Conservation (phyloP, 64 coral and sea anemone genomes). For the Catalaphyllia jardinei region DNA sequence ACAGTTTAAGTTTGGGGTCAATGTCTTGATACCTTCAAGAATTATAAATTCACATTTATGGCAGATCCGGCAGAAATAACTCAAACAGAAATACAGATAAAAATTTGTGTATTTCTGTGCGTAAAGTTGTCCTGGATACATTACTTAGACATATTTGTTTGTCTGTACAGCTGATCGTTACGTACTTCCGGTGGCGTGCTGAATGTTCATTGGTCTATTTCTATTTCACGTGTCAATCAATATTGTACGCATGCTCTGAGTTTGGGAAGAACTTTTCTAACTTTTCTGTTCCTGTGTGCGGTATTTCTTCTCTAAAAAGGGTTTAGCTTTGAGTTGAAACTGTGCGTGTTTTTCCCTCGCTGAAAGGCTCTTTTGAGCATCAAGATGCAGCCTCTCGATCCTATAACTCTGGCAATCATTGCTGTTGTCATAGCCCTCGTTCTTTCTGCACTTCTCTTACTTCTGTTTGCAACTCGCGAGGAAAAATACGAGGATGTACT, state of each 20-base stretch:
- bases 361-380: conserved; percentile 34
- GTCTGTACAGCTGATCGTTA: not conserved
- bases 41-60: too few species aligned
- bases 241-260: not conserved
- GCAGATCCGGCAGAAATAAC: too few species aligned
- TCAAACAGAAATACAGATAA: not conserved
- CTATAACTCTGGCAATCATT: conserved; percentile 40
- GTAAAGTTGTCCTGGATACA: conserved; percentile 6
- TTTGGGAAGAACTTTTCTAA: not conserved
- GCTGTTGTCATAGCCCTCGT: conserved; percentile 29
- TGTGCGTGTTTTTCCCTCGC: not conserved
- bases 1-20: too few species aligned
- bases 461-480: conserved; percentile 54
- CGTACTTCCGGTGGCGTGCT: conserved; percentile 46
- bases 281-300: not conserved
- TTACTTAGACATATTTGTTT: too few species aligned
- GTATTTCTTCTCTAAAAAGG: not conserved
- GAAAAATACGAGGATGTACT: conserved; percentile 65
- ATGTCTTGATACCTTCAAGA: too few species aligned
- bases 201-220: conserved; percentile 12
- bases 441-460: conserved; percentile 52
- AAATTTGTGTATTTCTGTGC: not conserved
- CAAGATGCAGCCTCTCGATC: conserved; percentile 46
- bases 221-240: conserved; percentile 20
- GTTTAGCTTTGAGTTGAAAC: not conserved